phyloP scores from a whole-genome alignment of 2,113 vertebrate species.

The Myrmophylax atrothorax region DNA sequence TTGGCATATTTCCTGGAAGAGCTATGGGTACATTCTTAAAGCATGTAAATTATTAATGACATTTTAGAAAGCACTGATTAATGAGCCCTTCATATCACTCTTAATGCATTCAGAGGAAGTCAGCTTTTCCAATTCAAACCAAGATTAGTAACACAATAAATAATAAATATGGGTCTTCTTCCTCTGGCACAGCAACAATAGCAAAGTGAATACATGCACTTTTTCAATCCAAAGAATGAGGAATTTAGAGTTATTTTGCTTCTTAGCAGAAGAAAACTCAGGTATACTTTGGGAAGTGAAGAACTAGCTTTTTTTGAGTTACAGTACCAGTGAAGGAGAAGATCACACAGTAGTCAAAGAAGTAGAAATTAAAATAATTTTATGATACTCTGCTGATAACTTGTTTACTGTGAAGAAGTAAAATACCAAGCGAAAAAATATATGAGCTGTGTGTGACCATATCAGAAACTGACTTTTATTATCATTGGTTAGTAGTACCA shows the following conservation, averaged over 20 bases:
- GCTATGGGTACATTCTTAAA: not conserved
- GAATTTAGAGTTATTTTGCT: not conserved
- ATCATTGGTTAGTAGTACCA: not conserved
- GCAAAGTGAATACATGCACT: not conserved
- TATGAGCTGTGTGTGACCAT: not conserved
- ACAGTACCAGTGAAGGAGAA: not conserved
- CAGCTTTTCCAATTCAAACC: not conserved
- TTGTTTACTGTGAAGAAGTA: not conserved
- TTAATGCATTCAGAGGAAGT: not conserved
- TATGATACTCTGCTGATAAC: not conserved
- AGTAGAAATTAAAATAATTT: not conserved
- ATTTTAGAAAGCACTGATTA: constrained; percentile 10
- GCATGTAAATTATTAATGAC: not conserved
- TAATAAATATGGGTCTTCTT: not conserved
- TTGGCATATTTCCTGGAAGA: constrained; percentile 8
- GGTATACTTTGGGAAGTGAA: not conserved
- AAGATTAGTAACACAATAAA: not conserved
- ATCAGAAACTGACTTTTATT: not conserved
- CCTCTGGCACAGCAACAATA: not conserved
- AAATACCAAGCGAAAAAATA: not conserved
- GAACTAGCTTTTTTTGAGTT: not conserved
- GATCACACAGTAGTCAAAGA: not conserved
- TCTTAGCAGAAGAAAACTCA: not conserved
- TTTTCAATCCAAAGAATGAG: not conserved
- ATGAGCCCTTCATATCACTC: not conserved